These are phyloP conservation scores for Cryptotis parvus DNA, from an alignment of 2,113 vertebrate genomes.

Conservation along the genomic window DNA sequence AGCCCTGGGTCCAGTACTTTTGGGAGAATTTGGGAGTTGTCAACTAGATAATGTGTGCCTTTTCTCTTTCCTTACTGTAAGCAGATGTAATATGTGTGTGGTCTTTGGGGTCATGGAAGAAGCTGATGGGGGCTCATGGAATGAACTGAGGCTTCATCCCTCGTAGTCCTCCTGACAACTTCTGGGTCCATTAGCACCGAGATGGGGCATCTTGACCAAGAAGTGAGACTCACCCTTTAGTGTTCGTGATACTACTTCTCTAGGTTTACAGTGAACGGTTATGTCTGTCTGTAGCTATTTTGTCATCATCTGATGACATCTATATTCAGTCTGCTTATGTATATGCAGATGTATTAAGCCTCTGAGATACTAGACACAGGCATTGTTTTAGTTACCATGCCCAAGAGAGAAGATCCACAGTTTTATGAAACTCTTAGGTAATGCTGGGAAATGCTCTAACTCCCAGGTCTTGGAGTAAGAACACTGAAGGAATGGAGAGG, in stretches of 20 bases:
- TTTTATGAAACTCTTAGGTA: background rate
- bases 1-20: fast-evolving
- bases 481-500: no score
- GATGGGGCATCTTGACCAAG: background rate
- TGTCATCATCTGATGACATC: no score
- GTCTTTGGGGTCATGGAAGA: background rate
- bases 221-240: background rate
- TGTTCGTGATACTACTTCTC: background rate
- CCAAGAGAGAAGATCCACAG: background rate
- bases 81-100: background rate
- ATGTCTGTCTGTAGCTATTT: background rate
- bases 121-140: background rate
- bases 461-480: no score
- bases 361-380: background rate
- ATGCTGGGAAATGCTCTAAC: background rate
- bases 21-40: background rate
- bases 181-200: background rate
- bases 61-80: background rate
- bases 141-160: no score
- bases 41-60: background rate
- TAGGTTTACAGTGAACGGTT: background rate
- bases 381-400: background rate
- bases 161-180: background rate
- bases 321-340: background rate
- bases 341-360: background rate